Base-by-base conservation (phyloP, 1,140 invertebrate species). In the Pantala flavescens region DNA sequence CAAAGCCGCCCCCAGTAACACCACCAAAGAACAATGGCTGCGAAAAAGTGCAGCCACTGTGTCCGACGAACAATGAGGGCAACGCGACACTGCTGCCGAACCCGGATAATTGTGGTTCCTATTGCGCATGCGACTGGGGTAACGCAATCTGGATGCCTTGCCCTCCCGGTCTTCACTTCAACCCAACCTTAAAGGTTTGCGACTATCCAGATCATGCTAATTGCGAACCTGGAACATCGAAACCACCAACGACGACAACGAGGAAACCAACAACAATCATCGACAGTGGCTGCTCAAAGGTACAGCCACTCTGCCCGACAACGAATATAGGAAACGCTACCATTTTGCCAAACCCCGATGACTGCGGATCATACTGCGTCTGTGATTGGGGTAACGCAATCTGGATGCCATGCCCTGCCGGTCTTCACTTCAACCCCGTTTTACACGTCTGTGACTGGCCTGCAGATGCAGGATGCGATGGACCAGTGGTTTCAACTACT, bases 291-390 rank as follows among this genome's bases (percentile, higher is more conserved):
- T 36, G 28, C 28, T 2, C 3, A 9, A 36, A 36, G 9, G 28
- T 36, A 5, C 2, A 36, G 9, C 28, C 28, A 36, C 9, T 19
- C 16, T 23, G 24, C 23, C n/a, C 43, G 10, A 7, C 14, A 49
- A 16, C 23, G 10, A 72, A 72, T 42, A 23, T 14, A 23, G 71
- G 19, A 19, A 24, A 24, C 16, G 71, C 71, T 2, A 72, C 36
- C 2, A 3, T 76, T 72, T 42, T 79, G 43, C 76, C 74, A 42
- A 2, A 77, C 28, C 76, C 78, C 14, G 21, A 75, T 0, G 74
- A 79, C 55, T 85, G 83, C 43, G 12, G 43, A 0, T 72, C 73
- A 9, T 85, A 80, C 74, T 84, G 80, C 71, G 24, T 75, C 9
- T 85, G 84, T 75, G 73, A 73, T 21, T 42, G 77, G 49, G 78